Conservation (phyloP, 2,113 vertebrate genomes). For the Holacanthus passer region DNA sequence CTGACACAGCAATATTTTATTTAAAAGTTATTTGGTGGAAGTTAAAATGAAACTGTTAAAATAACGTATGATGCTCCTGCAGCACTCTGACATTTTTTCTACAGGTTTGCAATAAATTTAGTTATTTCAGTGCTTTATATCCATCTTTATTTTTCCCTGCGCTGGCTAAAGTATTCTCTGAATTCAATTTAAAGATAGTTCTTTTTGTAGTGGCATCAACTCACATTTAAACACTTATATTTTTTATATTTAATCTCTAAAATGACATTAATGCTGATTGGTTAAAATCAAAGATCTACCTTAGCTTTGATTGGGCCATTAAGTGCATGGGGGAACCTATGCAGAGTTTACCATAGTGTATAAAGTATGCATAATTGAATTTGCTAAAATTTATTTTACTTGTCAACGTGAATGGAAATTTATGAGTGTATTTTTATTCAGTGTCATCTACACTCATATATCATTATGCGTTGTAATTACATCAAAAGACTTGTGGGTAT, state of each 20-base stretch:
- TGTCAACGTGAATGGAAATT: not conserved
- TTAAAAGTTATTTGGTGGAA: not conserved
- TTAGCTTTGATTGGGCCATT: not conserved
- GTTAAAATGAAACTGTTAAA: not conserved
- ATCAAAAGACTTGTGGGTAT: not conserved
- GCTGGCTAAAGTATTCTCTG: not conserved
- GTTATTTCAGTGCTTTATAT: not conserved
- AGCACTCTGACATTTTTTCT: not conserved
- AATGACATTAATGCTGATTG: not conserved
- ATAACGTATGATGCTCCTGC: not conserved
- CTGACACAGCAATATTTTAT: not conserved
- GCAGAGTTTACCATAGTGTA: not conserved
- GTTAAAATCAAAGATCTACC: not conserved
- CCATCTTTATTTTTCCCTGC: too few relatives aligned
- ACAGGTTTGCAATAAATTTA: not conserved
- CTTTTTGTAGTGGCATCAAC: not conserved
- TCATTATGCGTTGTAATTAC: not conserved
- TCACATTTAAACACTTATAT: not conserved
- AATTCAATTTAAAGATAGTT: not conserved
- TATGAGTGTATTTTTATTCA: constrained; percentile 4
- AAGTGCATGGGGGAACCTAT: too few relatives aligned
- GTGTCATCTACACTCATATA: not conserved
- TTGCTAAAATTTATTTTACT: not conserved
- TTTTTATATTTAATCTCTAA: not conserved
- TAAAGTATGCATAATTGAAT: not conserved